Percentiles rank a stretch among this genome's conserved stretches.
These are phyloP conservation scores for Anticlea derivata DNA, from an alignment of 2,888 invertebrate genomes.

Conservation along the genomic window DNA sequence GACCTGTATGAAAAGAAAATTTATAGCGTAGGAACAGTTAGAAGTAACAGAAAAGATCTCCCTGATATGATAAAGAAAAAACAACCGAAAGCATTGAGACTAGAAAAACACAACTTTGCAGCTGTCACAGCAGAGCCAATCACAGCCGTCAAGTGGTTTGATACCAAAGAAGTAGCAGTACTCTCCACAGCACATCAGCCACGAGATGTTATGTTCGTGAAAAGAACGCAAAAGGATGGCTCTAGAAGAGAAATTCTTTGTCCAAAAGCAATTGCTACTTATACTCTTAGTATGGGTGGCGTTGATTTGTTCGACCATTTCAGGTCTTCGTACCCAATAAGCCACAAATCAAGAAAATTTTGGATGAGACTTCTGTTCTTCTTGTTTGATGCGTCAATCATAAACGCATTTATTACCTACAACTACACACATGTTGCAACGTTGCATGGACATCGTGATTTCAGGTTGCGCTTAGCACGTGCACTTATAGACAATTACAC, in stretches of 20 bases:
- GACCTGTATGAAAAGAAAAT: no score
- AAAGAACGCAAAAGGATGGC: conserved; percentile 35
- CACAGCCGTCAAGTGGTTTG: conserved; percentile 41
- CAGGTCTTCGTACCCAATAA: conserved; percentile 22
- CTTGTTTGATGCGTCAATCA: conserved; percentile 37
- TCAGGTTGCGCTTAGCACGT: conserved; percentile 25
- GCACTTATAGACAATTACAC: conserved; percentile 16
- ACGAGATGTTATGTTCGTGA: conserved; percentile 28
- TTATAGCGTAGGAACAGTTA: no score
- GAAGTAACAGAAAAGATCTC: no score
- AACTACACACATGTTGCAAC: conserved; percentile 28
- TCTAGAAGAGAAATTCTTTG: conserved; percentile 27
- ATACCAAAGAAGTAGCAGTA: conserved; percentile 38
- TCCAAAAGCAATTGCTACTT: conserved; percentile 30
- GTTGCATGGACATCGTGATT: conserved; percentile 19
- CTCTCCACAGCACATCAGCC: conserved; percentile 42
- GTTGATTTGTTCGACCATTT: conserved; percentile 31
- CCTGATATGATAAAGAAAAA: conserved; percentile 23
- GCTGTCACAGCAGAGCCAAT: conserved; percentile 41
- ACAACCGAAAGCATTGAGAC: conserved; percentile 35
- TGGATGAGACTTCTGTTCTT: conserved; percentile 31
- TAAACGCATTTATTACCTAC: conserved; percentile 39
- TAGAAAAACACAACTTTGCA: conserved; percentile 43
- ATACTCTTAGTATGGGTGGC: conserved; percentile 36
- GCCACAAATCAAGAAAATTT: conserved; percentile 25